phyloP scores from a whole-genome alignment of 2,797 vertebrate genomes.

The Neosalanx taihuensis region DNA sequence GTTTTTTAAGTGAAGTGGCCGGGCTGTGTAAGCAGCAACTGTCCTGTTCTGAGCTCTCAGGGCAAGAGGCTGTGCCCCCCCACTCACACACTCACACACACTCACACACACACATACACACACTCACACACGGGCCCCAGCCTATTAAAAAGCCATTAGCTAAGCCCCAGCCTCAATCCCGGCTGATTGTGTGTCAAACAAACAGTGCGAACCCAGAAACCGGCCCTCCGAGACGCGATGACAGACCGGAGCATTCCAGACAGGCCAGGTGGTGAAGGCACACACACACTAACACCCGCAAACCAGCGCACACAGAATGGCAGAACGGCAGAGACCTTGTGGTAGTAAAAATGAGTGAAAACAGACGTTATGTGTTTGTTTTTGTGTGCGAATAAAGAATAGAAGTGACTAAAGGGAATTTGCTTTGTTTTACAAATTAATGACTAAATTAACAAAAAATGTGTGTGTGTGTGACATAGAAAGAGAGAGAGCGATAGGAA shows the following conservation, averaged over 20 bases:
- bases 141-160: conserved; percentile 91
- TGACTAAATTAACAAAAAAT: neutral
- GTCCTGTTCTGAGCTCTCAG: conserved; percentile 72
- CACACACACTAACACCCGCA: conserved; percentile 2
- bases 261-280: conserved; percentile 19
- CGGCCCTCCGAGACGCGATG: conserved; percentile 41
- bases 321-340: neutral
- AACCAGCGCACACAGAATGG: conserved; percentile 12
- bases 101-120: too few relatives aligned
- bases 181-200: conserved; percentile 58
- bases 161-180: conserved; percentile 77
- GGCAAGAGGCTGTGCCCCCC: conserved; percentile 71
- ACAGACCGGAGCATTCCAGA: conserved; percentile 26
- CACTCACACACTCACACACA: too few relatives aligned
- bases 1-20: conserved; percentile 24
- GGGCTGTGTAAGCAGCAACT: conserved; percentile 57
- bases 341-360: too few relatives aligned
- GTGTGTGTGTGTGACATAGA: conserved; percentile 1
- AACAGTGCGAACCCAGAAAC: conserved; percentile 34
- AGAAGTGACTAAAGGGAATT: too few relatives aligned
- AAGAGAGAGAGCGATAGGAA: conserved; percentile 10
- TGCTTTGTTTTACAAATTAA: too few relatives aligned
- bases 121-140: conserved; percentile 59
- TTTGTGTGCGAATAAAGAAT: too few relatives aligned
- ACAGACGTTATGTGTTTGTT: too few relatives aligned